Conservation (phyloP, 2,888 invertebrate species). For the Lepidocyrtinus sp. region DNA sequence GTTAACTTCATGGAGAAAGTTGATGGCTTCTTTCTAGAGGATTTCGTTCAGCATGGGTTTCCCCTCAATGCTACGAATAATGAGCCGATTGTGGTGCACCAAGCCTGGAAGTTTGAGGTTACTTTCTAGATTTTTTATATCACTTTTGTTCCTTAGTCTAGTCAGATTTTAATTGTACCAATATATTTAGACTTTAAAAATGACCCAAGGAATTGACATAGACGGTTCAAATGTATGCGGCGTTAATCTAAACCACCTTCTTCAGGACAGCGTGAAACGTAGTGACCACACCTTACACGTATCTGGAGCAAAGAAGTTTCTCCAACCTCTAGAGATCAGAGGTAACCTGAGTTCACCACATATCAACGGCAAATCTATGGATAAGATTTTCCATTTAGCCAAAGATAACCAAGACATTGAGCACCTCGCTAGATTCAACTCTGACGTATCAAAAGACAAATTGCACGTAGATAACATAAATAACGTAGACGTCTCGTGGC, state of each 20-base stretch:
- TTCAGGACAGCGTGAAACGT: conserved; percentile 50
- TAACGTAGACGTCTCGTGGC: conserved; percentile 23
- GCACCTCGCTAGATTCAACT: not conserved
- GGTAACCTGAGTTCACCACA: conserved; percentile 17
- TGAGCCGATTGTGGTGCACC: conserved; percentile 22
- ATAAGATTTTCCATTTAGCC: conserved; percentile 43
- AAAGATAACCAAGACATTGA: conserved; percentile 40
- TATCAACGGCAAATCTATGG: conserved; percentile 39
- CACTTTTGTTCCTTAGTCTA: not conserved
- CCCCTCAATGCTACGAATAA: conserved; percentile 35
- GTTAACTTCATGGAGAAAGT: conserved; percentile 33
- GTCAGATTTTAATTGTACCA: too few relatives aligned
- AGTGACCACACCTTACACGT: conserved; percentile 41
- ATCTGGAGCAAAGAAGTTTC: conserved; percentile 43
- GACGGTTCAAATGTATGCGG: conserved; percentile 53
- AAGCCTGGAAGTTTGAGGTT: conserved; percentile 43
- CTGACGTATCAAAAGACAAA: conserved; percentile 19
- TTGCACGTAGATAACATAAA: conserved; percentile 43
- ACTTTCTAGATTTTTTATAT: not conserved
- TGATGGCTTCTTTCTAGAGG: conserved; percentile 43
- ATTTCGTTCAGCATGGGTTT: conserved; percentile 53
- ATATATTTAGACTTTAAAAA: conserved; percentile 26
- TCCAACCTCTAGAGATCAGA: conserved; percentile 11
- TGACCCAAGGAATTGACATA: conserved; percentile 21
- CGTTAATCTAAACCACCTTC: conserved; percentile 45